Conservation (phyloP, 2,113 vertebrate genomes). For the Rhodinocichla rosea region DNA sequence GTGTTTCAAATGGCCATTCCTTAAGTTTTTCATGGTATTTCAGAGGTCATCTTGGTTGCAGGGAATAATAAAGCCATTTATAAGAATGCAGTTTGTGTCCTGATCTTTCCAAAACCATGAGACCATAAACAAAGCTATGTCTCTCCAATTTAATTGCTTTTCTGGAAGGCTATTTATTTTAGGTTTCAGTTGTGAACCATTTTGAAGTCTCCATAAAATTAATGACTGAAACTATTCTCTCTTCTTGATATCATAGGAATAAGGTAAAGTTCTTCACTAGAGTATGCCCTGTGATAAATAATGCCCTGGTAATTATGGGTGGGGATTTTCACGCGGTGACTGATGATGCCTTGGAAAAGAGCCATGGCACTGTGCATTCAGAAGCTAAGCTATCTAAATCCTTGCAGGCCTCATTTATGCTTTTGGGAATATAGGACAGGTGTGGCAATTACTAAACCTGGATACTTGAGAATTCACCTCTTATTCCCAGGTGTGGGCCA, state of each 20-base stretch:
- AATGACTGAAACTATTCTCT: slow-evolving; percentile 18
- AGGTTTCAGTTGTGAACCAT: background rate
- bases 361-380: slow-evolving; percentile 28
- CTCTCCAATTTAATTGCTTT: background rate
- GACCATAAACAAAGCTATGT: background rate
- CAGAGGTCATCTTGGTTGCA: background rate
- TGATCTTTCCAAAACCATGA: background rate
- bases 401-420: slow-evolving; percentile 53
- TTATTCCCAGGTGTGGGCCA: slow-evolving; percentile 48
- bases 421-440: slow-evolving; percentile 64
- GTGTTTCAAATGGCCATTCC: background rate
- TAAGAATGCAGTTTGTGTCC: slow-evolving; percentile 27
- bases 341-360: slow-evolving; percentile 46
- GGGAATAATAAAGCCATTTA: background rate
- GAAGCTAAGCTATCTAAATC: slow-evolving; percentile 58
- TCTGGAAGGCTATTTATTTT: background rate
- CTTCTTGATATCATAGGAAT: slow-evolving; percentile 34
- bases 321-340: slow-evolving; percentile 48
- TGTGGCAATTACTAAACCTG: slow-evolving; percentile 66
- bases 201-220: slow-evolving; percentile 35
- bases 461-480: slow-evolving; percentile 44
- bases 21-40: background rate
- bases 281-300: background rate
- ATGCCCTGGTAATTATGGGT: slow-evolving; percentile 51
- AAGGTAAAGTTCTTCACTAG: background rate